A percentile compares a stretch with the other conserved stretches of the same genome.
Conservation (phyloP, 1,140 invertebrate genomes). For the Melitaea cinxia region DNA sequence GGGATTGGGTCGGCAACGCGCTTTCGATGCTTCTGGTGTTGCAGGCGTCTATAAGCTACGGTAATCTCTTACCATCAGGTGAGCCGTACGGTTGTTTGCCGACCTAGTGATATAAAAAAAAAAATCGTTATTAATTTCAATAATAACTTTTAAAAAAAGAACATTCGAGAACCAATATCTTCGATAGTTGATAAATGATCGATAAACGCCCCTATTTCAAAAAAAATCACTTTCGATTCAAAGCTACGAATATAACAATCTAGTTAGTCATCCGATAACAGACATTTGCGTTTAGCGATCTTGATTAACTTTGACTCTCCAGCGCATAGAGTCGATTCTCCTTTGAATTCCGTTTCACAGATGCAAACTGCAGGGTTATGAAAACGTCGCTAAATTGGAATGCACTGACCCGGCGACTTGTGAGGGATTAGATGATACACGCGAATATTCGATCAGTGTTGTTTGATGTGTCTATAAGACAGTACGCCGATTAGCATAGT, state of each 20-base stretch:
- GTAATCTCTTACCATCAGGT: too few species aligned
- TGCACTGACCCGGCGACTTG: constrained; percentile 45
- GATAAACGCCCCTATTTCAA: constrained; percentile 1
- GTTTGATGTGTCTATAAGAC: background rate
- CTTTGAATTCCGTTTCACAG: constrained; percentile 10
- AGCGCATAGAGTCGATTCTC: constrained; percentile 22
- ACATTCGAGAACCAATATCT: too few species aligned
- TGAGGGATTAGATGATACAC: constrained; percentile 22
- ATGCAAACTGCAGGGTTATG: constrained; percentile 36
- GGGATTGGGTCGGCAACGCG: too few species aligned
- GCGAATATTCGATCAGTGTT: constrained; percentile 18
- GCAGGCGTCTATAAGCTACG: too few species aligned
- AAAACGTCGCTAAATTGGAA: constrained; percentile 52
- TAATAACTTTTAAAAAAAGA: too few species aligned
- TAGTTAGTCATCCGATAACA: constrained; percentile 10
- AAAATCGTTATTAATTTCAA: too few species aligned
- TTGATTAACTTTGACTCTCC: constrained; percentile 3
- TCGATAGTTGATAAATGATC: background rate
- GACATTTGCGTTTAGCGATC: constrained; percentile 15
- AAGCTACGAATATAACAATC: constrained; percentile 19
- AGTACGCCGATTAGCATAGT: too few species aligned
- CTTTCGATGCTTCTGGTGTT: too few species aligned
- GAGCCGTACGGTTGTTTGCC: too few species aligned
- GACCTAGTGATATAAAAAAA: too few species aligned
- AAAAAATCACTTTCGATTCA: constrained; percentile 3